phyloP scores from a whole-genome alignment of 2,888 invertebrate genomes.

The Xiphydria camelus region DNA sequence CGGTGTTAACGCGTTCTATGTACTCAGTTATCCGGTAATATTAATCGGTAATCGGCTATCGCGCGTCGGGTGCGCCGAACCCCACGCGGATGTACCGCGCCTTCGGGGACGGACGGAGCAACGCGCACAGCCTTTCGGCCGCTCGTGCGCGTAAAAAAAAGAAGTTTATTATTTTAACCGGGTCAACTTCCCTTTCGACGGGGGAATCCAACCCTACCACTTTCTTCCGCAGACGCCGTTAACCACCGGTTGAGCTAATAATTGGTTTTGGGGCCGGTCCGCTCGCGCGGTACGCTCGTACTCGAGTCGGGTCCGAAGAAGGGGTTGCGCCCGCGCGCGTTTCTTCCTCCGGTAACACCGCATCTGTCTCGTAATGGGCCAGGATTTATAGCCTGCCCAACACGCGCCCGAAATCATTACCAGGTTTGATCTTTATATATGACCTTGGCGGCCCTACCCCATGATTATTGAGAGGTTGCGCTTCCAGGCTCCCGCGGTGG shows the following conservation, averaged over 20 bases:
- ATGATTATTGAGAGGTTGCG: slow-evolving; percentile 34
- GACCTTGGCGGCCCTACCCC: slow-evolving; percentile 35
- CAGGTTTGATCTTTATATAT: slow-evolving; percentile 27
- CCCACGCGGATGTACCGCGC: too few species aligned
- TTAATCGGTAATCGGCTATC: too few species aligned
- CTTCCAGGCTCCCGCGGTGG: slow-evolving; percentile 9
- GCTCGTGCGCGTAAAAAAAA: neutral
- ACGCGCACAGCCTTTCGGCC: too few species aligned
- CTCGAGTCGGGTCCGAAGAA: slow-evolving; percentile 8
- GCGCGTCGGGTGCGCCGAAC: too few species aligned
- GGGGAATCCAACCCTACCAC: slow-evolving; percentile 3
- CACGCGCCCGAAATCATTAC: slow-evolving; percentile 50
- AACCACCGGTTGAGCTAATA: slow-evolving; percentile 21
- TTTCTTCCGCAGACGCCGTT: slow-evolving; percentile 6
- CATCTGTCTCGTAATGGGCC: slow-evolving; percentile 53
- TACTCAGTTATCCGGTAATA: too few species aligned
- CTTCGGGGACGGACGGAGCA: neutral
- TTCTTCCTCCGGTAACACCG: slow-evolving; percentile 42
- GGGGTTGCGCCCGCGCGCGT: slow-evolving; percentile 31
- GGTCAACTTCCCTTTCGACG: slow-evolving; percentile 12
- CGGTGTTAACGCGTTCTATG: too few species aligned
- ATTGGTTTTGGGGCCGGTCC: slow-evolving; percentile 19
- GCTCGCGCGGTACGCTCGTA: neutral
- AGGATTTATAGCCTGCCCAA: slow-evolving; percentile 47
- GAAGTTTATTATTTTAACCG: slow-evolving; percentile 2